Evolutionary conservation across 2,113 vertebrate genomes (phyloP).

Genomic region (Neolamprologus hecqui): DNA sequence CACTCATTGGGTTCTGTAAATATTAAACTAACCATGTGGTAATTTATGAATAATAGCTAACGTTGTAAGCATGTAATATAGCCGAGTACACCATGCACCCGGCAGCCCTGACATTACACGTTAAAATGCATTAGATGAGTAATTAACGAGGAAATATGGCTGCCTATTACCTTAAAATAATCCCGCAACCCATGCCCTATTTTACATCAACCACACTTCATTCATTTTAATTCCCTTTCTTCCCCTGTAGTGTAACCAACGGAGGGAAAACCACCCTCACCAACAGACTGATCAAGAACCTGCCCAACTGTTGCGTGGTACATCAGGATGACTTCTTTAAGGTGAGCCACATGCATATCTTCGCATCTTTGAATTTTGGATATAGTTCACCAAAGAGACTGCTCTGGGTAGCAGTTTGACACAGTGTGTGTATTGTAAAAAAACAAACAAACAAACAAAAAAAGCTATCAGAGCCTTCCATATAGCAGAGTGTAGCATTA

Average conservation of each 20-base stretch:
- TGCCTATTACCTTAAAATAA: neutral
- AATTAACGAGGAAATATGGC: neutral
- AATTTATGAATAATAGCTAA: neutral
- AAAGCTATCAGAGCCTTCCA: conserved; percentile 13
- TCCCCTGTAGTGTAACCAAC: conserved; percentile 78
- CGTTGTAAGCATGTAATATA: neutral
- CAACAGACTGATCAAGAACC: conserved; percentile 65
- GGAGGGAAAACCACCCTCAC: conserved; percentile 93
- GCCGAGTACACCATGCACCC: neutral
- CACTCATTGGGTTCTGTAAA: neutral
- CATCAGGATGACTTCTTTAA: conserved; percentile 96
- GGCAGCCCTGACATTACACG: neutral
- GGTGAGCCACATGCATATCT: conserved; percentile 64
- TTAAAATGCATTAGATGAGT: neutral
- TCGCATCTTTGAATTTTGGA: neutral
- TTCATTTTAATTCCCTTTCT: neutral
- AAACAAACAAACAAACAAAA: neutral
- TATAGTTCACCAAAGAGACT: neutral
- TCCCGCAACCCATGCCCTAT: neutral
- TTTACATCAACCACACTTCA: neutral
- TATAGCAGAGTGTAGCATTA: conserved; percentile 39
- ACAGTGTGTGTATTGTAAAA: neutral
- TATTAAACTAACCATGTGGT: neutral
- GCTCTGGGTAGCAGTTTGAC: neutral
- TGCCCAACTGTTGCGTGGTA: conserved; percentile 92